phyloP scores from a whole-genome alignment of 1,140 invertebrate genomes.

The Elymnias hypermnestra region DNA sequence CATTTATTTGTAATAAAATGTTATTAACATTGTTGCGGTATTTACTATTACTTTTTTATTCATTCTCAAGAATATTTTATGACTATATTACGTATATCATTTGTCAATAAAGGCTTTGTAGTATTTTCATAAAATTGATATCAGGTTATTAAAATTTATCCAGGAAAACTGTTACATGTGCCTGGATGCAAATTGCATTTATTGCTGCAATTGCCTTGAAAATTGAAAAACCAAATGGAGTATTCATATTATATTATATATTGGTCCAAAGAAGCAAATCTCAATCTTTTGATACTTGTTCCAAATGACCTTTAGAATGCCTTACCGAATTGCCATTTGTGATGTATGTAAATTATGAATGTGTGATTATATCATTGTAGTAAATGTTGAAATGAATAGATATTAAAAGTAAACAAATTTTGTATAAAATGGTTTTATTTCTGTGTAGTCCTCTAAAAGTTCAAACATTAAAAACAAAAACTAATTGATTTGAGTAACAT shows the following conservation, averaged over 20 bases:
- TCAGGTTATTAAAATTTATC: neutral
- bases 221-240: conserved; percentile 17
- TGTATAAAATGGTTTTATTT: conserved; percentile 58
- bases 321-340: conserved; percentile 63
- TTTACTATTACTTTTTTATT: too few relatives aligned
- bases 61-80: too few relatives aligned
- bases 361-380: conserved; percentile 54
- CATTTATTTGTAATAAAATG: too few relatives aligned
- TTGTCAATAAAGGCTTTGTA: too few relatives aligned
- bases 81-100: too few relatives aligned
- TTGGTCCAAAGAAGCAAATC: neutral
- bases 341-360: conserved; percentile 55
- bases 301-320: conserved; percentile 25
- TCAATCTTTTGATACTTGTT: neutral
- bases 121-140: neutral
- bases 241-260: conserved; percentile 1
- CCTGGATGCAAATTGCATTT: too few relatives aligned
- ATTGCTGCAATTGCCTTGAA: conserved; percentile 24
- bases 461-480: neutral
- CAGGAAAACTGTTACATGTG: too few relatives aligned
- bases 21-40: too few relatives aligned
- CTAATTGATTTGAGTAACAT: too few relatives aligned
- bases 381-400: conserved; percentile 62
- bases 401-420: conserved; percentile 62
- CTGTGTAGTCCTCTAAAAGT: neutral